Percentiles rank a stretch among this genome's conserved stretches.
These are phyloP conservation scores for Zaprionus tsacasi DNA, from an alignment of 1,140 invertebrate species.

Conservation along the genomic window DNA sequence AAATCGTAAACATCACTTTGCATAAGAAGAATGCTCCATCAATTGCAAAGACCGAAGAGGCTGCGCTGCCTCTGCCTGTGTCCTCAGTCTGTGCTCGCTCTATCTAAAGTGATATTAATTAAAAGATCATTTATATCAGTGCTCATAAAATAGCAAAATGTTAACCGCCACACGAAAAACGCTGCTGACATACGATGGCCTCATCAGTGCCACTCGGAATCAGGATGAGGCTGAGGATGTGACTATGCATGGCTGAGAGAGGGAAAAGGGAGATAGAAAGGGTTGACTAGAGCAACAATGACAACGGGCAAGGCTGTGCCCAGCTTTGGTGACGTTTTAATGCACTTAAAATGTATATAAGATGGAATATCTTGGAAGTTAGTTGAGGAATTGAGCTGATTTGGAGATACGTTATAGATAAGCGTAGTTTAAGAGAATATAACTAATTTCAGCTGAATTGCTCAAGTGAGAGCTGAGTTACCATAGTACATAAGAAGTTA, in stretches of 20 bases:
- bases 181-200: constrained; percentile 73
- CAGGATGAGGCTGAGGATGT: constrained; percentile 31
- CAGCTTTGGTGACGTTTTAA: not conserved
- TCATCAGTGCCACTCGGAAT: constrained; percentile 78
- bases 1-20: constrained; percentile 83
- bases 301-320: not conserved
- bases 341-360: not conserved
- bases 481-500: not conserved
- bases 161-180: constrained; percentile 53
- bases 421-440: not conserved
- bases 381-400: not conserved
- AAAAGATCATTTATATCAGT: constrained; percentile 83
- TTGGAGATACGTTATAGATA: not conserved
- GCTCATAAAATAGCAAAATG: constrained; percentile 83
- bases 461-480: not conserved
- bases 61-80: not conserved
- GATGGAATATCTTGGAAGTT: not conserved
- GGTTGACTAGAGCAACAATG: not conserved
- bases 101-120: constrained; percentile 84
- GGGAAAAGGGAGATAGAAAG: not conserved
- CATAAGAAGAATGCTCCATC: constrained; percentile 83
- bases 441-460: not conserved
- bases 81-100: constrained; percentile 20
- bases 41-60: constrained; percentile 50
- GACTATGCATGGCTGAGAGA: not conserved